Evolutionary conservation across 1,140 invertebrate species (phyloP), one percentile per base, ranked within the genome.

Genomic region (Danaus plexippus): DNA sequence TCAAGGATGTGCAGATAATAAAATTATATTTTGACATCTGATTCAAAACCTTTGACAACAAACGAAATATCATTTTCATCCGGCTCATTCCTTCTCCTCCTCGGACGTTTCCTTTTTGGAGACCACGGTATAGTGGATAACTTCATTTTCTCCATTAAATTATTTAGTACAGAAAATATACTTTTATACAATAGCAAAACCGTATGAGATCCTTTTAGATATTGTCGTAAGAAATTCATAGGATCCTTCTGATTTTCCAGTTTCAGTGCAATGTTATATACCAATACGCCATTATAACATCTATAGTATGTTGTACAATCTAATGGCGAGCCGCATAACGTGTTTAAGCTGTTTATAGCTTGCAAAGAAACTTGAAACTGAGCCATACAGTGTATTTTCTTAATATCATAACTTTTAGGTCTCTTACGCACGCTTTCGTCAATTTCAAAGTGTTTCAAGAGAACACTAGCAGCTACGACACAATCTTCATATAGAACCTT

Each of bases 321-420:
- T 64, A 90, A 91, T 0, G 91, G 91, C 60, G 77, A 81, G 15
- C 85, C 73, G n/a, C 94, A 83, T 15, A 94, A 67, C 1, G 79
- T 79, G 87, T 94, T 94, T 11, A 95, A 81, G 57, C 89, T 81
- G 61, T 90, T 90, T 1, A 90, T 71, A 50, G 92, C 88, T 44
- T 84, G 88, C 13, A 93, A 74, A 65, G 91, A 91, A 76, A 88
- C 90, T 75, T 95, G 94, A 81, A 94, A 92, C 74, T 93, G 89
- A 1, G 92, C 89, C 76, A 92, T 93, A n/a, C 75, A 77, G 69
- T 94, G 92, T 47, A 95, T 84, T 49, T 90, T 88, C 22, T 71
- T 83, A 7, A 85, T 67, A 49, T 90, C 89, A 81, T 89, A 94
- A 54, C 88, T 85, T 70, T 91, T 91, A 1, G 89, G 88, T 71